phyloP scores from a whole-genome alignment of 2,888 invertebrate species.

The Metellina segmentata region DNA sequence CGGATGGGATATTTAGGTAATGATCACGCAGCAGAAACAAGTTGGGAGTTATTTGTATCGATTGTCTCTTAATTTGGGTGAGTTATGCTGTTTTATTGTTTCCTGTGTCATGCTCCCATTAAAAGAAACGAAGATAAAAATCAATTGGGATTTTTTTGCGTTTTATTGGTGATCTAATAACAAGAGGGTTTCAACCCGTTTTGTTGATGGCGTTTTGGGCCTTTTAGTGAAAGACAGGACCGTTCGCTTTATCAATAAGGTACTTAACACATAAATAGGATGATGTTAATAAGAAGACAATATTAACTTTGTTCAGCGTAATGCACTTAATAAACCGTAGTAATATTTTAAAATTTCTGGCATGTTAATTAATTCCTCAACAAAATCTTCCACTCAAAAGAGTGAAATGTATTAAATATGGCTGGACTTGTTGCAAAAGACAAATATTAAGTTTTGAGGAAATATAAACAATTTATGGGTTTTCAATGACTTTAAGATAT shows the following conservation, averaged over 20 bases:
- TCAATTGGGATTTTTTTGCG: constrained; percentile 20
- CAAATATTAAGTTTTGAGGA: too few species aligned
- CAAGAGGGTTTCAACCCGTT: not conserved
- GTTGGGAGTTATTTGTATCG: constrained; percentile 39
- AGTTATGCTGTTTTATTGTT: constrained; percentile 56
- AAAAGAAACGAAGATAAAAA: constrained; percentile 2
- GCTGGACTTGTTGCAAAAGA: too few species aligned
- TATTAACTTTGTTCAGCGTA: too few species aligned
- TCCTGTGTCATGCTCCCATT: not conserved
- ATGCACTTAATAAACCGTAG: too few species aligned
- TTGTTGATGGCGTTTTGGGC: not conserved
- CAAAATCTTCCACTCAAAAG: too few species aligned
- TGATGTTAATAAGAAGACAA: not conserved
- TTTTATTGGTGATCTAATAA: constrained; percentile 13
- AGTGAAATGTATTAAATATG: too few species aligned
- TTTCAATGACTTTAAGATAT: too few species aligned
- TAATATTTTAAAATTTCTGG: too few species aligned
- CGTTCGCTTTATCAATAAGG: not conserved
- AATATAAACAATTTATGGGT: too few species aligned
- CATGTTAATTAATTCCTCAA: too few species aligned
- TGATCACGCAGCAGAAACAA: constrained; percentile 22
- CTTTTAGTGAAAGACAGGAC: not conserved
- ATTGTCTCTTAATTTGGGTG: constrained; percentile 17
- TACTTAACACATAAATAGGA: not conserved
- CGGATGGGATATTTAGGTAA: constrained; percentile 51